Percentiles rank a stretch among this genome's conserved stretches.
phyloP scores from a whole-genome alignment of 2,888 invertebrate genomes.

The Pocota personata region DNA sequence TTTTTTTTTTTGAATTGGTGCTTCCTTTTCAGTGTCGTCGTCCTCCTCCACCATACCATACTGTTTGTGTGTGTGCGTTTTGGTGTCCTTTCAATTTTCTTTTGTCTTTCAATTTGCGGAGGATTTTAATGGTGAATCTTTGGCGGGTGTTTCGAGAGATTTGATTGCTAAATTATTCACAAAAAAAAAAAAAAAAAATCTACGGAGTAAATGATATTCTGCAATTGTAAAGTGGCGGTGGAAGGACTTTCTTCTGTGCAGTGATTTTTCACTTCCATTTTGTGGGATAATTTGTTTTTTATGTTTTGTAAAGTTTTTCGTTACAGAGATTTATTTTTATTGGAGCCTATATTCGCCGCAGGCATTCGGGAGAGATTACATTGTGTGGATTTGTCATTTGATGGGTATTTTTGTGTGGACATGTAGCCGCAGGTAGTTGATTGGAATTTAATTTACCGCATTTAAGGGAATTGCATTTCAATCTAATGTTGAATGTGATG shows the following conservation, averaged over 20 bases:
- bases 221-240: conserved; percentile 41
- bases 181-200: conserved; percentile 46
- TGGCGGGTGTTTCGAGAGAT: conserved; percentile 52
- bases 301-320: conserved; percentile 54
- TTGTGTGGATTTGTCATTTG: conserved; percentile 17
- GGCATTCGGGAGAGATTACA: conserved; percentile 9
- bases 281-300: conserved; percentile 57
- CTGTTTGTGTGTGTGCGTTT: neutral
- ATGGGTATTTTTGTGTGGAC: neutral
- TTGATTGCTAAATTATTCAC: conserved; percentile 72
- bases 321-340: conserved; percentile 38
- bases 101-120: conserved; percentile 71
- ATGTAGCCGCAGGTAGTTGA: conserved; percentile 27
- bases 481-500: neutral
- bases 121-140: conserved; percentile 65
- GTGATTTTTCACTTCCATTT: conserved; percentile 67
- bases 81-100: conserved; percentile 66
- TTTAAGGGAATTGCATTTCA: conserved; percentile 7
- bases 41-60: neutral
- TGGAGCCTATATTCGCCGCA: conserved; percentile 22
- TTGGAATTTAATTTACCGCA: conserved; percentile 16
- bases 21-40: conserved; percentile 1
- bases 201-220: conserved; percentile 63
- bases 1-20: too few species aligned
- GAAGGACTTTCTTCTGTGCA: conserved; percentile 29